A percentile compares a stretch with the other conserved stretches of the same genome.
Evolutionary conservation across 2,113 vertebrate species (phyloP).

Genomic region (Gopherus flavomarginatus): DNA sequence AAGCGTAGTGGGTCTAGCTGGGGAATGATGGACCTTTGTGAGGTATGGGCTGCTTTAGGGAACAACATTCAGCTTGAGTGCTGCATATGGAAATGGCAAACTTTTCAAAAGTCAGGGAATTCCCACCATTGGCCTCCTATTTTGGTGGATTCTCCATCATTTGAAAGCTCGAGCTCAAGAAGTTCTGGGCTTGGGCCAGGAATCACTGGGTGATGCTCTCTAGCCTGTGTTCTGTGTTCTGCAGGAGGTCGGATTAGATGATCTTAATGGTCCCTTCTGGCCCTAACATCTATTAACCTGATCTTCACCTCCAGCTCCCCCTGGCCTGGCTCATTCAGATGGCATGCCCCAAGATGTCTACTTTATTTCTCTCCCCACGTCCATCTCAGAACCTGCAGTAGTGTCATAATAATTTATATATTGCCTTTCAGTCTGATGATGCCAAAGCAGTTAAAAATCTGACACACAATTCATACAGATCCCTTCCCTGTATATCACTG

Average conservation of each 20-base stretch:
- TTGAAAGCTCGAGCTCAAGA: neutral
- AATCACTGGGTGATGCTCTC: neutral
- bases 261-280: neutral
- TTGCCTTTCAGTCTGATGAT: neutral
- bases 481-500: neutral
- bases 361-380: neutral
- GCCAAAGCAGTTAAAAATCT: neutral
- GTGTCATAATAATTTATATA: neutral
- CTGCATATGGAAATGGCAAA: neutral
- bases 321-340: neutral
- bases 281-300: neutral
- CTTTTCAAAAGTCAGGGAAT: neutral
- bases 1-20: neutral
- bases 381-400: neutral
- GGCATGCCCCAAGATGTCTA: neutral
- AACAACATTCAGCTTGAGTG: neutral
- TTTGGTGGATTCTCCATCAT: neutral
- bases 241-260: neutral
- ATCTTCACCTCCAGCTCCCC: neutral
- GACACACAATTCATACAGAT: neutral
- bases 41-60: neutral
- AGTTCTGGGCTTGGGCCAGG: neutral
- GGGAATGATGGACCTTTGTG: neutral
- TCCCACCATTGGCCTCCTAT: neutral
- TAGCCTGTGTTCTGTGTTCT: neutral